phyloP scores from a whole-genome alignment of 1,140 invertebrate species.

The Condylostylus longicornis region DNA sequence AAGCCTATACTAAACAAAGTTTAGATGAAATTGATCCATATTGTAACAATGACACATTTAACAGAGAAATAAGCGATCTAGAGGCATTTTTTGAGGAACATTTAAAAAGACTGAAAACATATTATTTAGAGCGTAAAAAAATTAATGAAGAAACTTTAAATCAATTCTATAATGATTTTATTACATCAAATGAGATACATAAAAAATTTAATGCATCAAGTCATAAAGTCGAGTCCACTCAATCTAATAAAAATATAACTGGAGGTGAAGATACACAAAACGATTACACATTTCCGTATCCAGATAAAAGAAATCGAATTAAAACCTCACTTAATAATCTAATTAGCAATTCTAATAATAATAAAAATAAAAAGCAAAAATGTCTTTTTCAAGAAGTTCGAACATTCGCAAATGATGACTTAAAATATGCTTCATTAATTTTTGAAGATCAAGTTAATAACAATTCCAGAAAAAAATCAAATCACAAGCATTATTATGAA shows the following conservation, averaged over 20 bases:
- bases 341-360: too few relatives aligned
- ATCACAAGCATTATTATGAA: too few relatives aligned
- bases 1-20: background rate
- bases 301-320: constrained; percentile 1
- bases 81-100: constrained; percentile 9
- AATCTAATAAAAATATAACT: background rate
- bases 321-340: too few relatives aligned
- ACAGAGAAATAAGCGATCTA: constrained; percentile 6
- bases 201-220: background rate
- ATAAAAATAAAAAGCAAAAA: constrained; percentile 1
- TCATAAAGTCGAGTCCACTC: background rate
- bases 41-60: too few relatives aligned
- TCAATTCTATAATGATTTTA: constrained; percentile 4
- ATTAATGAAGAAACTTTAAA: constrained; percentile 3
- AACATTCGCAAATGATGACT: background rate
- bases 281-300: constrained; percentile 4
- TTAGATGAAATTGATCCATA: too few relatives aligned
- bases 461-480: too few relatives aligned
- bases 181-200: too few relatives aligned
- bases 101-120: constrained; percentile 4
- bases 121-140: constrained; percentile 5
- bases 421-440: constrained; percentile 3
- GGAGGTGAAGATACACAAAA: too few relatives aligned
- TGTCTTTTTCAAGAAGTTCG: constrained; percentile 5
- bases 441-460: background rate